Evolutionary conservation across 2,113 vertebrate species (phyloP).

Genomic region (Vombatus ursinus): DNA sequence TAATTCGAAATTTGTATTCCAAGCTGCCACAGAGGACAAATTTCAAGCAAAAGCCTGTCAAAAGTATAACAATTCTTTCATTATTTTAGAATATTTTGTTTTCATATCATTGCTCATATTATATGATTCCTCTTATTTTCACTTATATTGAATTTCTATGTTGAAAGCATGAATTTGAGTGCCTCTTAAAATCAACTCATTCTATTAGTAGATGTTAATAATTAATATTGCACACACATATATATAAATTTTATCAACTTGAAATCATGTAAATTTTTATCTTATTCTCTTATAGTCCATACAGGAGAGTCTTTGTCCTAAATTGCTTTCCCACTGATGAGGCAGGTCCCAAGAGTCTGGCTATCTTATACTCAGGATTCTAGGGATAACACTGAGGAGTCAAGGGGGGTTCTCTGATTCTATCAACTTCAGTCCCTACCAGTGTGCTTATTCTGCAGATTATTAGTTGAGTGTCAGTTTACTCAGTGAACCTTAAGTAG

Average conservation of each 20-base stretch:
- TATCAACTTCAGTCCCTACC: background rate
- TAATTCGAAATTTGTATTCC: background rate
- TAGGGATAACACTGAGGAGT: background rate
- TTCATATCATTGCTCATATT: background rate
- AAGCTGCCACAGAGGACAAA: slow-evolving; percentile 1
- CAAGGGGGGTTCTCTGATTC: background rate
- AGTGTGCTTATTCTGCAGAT: background rate
- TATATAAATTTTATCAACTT: background rate
- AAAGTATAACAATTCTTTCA: background rate
- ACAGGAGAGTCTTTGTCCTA: background rate
- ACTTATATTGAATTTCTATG: background rate
- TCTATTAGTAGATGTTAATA: background rate
- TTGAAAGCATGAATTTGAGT: background rate
- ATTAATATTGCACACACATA: no score
- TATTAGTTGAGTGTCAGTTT: background rate
- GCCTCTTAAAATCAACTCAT: background rate
- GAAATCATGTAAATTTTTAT: background rate
- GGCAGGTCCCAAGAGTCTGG: background rate
- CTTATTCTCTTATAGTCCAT: background rate
- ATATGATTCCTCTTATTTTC: background rate
- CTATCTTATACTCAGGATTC: background rate
- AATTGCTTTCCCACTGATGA: background rate
- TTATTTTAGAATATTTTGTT: background rate
- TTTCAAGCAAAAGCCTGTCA: background rate
- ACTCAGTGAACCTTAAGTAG: background rate